A percentile compares a stretch with the other conserved stretches of the same genome.
Conservation (phyloP, 2,113 vertebrate species). For the Mus musculus region DNA sequence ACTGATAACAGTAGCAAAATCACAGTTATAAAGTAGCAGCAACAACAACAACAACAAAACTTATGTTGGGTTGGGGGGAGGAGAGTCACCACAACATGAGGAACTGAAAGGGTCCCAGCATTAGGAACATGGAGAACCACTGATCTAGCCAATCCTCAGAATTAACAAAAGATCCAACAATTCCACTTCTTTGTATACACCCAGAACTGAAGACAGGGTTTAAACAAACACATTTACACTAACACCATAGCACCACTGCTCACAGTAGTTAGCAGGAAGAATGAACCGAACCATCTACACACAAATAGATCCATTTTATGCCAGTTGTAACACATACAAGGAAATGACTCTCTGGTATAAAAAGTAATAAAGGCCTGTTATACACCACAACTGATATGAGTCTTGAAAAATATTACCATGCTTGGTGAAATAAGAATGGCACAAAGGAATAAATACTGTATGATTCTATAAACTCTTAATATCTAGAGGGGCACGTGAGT, state of each 20-base stretch:
- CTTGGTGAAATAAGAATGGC: conserved; percentile 7
- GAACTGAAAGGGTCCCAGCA: neutral
- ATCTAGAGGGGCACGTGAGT: neutral
- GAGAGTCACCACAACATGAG: neutral
- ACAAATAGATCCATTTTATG: neutral
- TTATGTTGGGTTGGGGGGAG: neutral
- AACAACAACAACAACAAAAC: neutral
- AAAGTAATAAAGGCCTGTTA: neutral
- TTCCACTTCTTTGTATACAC: neutral
- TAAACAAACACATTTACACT: neutral
- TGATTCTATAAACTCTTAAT: neutral
- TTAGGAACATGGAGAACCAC: neutral
- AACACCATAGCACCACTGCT: neutral
- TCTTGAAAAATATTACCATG: conserved; percentile 4
- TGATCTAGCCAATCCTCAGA: neutral
- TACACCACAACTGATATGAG: neutral
- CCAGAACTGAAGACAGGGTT: neutral
- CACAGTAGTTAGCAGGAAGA: neutral
- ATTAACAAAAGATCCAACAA: neutral
- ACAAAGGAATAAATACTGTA: neutral
- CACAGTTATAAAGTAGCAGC: neutral
- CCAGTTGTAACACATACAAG: neutral
- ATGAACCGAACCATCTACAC: neutral
- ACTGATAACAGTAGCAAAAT: neutral
- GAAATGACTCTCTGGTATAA: neutral